These are phyloP conservation scores for Lacanobia wlatinum DNA, from an alignment of 2,888 invertebrate species.

Conservation along the genomic window DNA sequence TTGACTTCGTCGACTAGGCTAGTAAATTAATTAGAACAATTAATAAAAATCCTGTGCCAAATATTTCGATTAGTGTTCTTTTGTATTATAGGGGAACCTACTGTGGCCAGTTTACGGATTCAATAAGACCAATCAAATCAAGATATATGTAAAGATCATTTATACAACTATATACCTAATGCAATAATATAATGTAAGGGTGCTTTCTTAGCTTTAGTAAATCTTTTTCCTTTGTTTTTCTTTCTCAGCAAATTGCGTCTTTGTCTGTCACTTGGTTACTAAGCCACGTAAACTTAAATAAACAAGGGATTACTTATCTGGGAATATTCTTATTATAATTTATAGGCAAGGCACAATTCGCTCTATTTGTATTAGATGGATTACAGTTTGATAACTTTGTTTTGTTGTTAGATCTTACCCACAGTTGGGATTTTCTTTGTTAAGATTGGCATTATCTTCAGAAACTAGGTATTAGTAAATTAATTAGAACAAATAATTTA, in stretches of 20 bases:
- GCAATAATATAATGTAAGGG: no score
- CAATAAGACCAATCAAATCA: no score
- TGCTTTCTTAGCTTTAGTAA: no score
- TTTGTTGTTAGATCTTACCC: conserved; percentile 2
- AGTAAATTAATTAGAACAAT: no score
- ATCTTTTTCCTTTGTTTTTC: no score
- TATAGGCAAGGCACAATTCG: background rate
- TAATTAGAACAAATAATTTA: conserved; percentile 7
- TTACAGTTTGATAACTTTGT: conserved; percentile 7
- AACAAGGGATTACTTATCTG: background rate
- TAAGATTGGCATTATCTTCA: background rate
- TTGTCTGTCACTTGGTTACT: conserved; percentile 11
- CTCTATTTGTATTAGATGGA: conserved; percentile 7
- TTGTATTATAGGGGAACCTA: no score
- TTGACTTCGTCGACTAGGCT: no score
- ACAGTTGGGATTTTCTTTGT: background rate
- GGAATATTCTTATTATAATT: conserved; percentile 22
- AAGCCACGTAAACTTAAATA: conserved; percentile 17
- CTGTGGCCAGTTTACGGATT: no score
- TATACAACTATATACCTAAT: no score
- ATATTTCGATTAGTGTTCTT: no score
- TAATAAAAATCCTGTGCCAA: background rate
- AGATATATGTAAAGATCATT: no score
- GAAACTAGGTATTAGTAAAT: background rate
- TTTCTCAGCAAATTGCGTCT: no score